These are phyloP conservation scores for Trypoxylus dichotomus DNA, from an alignment of 1,140 invertebrate genomes.

Conservation along the genomic window DNA sequence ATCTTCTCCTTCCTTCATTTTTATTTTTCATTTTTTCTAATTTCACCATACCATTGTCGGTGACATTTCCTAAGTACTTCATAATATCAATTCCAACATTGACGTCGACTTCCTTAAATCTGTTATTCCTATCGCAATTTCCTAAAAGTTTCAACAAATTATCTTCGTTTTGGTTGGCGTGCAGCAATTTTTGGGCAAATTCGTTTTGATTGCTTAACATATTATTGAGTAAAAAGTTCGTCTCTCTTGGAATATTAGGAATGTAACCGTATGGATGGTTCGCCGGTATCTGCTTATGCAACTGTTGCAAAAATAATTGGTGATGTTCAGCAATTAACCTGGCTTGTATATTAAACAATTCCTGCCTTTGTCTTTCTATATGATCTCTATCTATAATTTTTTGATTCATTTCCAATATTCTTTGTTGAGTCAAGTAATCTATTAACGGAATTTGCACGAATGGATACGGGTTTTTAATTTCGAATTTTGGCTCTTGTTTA, in stretches of 20 bases:
- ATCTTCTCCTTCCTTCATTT: slow-evolving; percentile 1
- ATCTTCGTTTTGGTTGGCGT: neutral
- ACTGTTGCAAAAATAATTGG: neutral
- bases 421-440: neutral
- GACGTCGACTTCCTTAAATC: slow-evolving; percentile 25
- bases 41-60: neutral
- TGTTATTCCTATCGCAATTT: neutral
- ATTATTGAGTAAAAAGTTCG: neutral
- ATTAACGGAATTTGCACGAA: neutral
- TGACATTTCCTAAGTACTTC: slow-evolving; percentile 8
- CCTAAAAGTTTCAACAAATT: neutral
- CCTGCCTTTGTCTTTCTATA: neutral
- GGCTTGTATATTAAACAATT: neutral
- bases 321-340: neutral
- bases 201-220: slow-evolving; percentile 1
- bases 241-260: neutral
- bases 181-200: neutral
- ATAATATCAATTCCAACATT: slow-evolving; percentile 12
- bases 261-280: neutral
- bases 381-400: neutral
- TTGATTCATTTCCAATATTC: neutral
- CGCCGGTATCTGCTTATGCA: neutral
- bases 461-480: neutral
- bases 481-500: neutral
- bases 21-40: slow-evolving; percentile 15